Percentiles rank a stretch among this genome's conserved stretches.
Conservation (phyloP, 1,140 invertebrate species). For the Drosophila equinoxialis region DNA sequence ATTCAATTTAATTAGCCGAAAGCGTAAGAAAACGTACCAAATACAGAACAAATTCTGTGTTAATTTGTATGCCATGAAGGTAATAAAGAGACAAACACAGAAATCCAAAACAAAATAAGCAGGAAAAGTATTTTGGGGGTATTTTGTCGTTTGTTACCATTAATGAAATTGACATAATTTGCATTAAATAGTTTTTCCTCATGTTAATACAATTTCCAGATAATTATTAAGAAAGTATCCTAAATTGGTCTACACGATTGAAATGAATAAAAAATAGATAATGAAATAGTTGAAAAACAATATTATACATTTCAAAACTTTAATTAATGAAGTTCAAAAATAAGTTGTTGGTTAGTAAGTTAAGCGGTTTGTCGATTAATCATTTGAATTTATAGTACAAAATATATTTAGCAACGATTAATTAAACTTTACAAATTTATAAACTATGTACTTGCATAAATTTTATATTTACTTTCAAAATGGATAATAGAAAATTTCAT, state of each 20-base stretch:
- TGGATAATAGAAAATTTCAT: no score
- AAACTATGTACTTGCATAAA: no score
- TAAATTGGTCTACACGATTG: not conserved
- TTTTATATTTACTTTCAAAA: no score
- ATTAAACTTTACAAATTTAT: no score
- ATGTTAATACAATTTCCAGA: not conserved
- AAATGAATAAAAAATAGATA: not conserved
- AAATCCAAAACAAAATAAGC: not conserved
- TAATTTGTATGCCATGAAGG: constrained; percentile 66
- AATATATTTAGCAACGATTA: no score
- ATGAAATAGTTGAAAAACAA: not conserved
- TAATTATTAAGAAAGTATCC: not conserved
- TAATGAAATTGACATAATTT: constrained; percentile 74
- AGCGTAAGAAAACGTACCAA: constrained; percentile 65
- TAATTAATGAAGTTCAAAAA: no score
- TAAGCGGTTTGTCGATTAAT: no score
- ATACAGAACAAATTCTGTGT: constrained; percentile 37
- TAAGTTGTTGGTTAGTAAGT: no score
- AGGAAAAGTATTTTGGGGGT: not conserved
- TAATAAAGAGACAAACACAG: constrained; percentile 4
- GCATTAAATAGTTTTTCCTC: constrained; percentile 61
- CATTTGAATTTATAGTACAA: no score
- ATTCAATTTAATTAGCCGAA: constrained; percentile 79
- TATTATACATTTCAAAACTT: no score
- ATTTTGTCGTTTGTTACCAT: constrained; percentile 19